Base-by-base conservation (phyloP, 2,888 invertebrate genomes). In the Willowsia nigromaculata region DNA sequence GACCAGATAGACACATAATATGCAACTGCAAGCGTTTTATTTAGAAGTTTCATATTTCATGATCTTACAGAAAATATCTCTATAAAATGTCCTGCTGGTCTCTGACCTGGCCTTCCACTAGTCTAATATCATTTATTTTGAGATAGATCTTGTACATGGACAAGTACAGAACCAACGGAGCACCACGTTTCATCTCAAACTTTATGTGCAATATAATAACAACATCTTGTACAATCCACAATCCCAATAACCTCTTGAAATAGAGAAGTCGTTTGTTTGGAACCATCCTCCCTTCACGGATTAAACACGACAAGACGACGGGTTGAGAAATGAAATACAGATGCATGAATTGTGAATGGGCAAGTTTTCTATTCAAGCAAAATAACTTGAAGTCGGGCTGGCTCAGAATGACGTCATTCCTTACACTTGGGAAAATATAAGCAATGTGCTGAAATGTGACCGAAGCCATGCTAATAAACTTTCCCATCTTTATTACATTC, bases 281-380 rank as follows among this genome's bases (percentile, higher is more conserved):
- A 30, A 62, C 13, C 25, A 27, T 27, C 62, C 62, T 62, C 62
- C 62, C 81, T 43, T 71, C 4, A 43, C 25, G 43, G 59, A 76
- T 43, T 5, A 50, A 47, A 53, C 50, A 76, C 15, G 50, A 76
- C 37, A 68, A n/a, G 37, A 68, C 40, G 40, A 68, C 37, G 22
- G 40, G 18, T 68, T 37, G 68, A 68, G 68, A 47, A 76, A 76
- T 76, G 76, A 68, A 68, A 83, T 68, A 18, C 68, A 47, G 68
- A 83, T 65, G 68, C 30, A 65, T 83, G 13, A 76, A 27, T 76
- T 80, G 85, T 85, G 85, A 85, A 85, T 85, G 85, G 43, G 47
- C 76, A 78, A 65, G 43, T 59, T 85, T 84, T 43, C 30, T 47
- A 47, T 76, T 76, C n/a, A 18, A 22, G 43, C 30, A 47, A 15